These are phyloP conservation scores for Agrotis ipsilon DNA, from an alignment of 2,888 invertebrate species.

Conservation along the genomic window DNA sequence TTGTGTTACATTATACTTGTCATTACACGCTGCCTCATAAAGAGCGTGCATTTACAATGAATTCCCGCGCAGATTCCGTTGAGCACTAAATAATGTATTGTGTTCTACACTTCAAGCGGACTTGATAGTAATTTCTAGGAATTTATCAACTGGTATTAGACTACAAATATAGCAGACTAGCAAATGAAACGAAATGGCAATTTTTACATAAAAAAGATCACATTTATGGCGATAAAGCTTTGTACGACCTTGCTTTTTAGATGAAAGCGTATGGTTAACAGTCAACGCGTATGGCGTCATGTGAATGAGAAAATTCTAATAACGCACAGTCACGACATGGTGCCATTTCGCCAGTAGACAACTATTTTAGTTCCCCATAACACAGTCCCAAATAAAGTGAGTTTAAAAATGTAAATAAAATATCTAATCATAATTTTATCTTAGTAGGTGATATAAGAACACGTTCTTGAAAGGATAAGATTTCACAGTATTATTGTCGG, in stretches of 20 bases:
- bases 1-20: conserved; percentile 22
- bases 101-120: conserved; percentile 34
- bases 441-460: conserved; percentile 18
- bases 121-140: conserved; percentile 9
- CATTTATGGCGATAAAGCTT: background rate
- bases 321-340: conserved; percentile 15
- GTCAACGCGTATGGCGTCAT: background rate
- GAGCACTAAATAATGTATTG: conserved; percentile 36
- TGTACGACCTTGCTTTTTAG: background rate
- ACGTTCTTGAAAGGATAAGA: conserved; percentile 28
- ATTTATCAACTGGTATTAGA: background rate
- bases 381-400: background rate
- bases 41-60: conserved; percentile 27
- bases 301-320: conserved; percentile 20
- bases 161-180: background rate
- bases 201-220: background rate
- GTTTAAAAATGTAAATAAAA: background rate
- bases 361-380: background rate
- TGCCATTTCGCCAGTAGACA: conserved; percentile 3
- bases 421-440: conserved; percentile 30
- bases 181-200: background rate
- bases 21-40: conserved; percentile 11
- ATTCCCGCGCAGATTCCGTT: conserved; percentile 10
- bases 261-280: background rate
- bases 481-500: conserved; percentile 31